Percentiles rank a stretch among this genome's conserved stretches.
phyloP scores from a whole-genome alignment of 2,888 invertebrate genomes.

The Spodoptera exigua region DNA sequence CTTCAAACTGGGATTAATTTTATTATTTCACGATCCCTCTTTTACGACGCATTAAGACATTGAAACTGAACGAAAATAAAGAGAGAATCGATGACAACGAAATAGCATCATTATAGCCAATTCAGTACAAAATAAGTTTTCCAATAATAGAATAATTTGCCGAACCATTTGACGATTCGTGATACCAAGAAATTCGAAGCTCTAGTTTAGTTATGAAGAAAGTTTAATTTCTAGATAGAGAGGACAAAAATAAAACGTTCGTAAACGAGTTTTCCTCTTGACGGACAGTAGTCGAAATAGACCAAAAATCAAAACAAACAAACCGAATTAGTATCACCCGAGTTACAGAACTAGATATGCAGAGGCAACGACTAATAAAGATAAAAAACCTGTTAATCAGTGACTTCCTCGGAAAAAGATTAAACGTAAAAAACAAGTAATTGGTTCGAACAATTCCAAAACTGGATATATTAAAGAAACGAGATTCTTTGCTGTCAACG shows the following conservation, averaged over 20 bases:
- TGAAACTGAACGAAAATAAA: constrained; percentile 11
- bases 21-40: too few relatives aligned
- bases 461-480: constrained; percentile 71
- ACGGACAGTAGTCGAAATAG: constrained; percentile 8
- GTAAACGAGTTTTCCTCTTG: constrained; percentile 6
- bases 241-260: constrained; percentile 33
- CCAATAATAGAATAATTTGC: constrained; percentile 47
- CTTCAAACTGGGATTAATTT: not conserved
- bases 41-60: too few relatives aligned
- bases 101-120: constrained; percentile 18
- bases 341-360: constrained; percentile 71
- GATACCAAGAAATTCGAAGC: constrained; percentile 48
- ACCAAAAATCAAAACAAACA: constrained; percentile 45
- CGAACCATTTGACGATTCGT: constrained; percentile 41
- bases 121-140: constrained; percentile 40
- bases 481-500: constrained; percentile 62
- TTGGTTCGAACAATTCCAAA: constrained; percentile 70
- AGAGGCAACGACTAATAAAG: constrained; percentile 70
- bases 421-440: constrained; percentile 74
- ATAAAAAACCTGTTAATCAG: constrained; percentile 80
- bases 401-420: constrained; percentile 77
- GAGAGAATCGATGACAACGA: constrained; percentile 19
- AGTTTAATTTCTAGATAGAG: constrained; percentile 50
- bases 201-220: constrained; percentile 32
- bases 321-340: constrained; percentile 53